Conservation (phyloP, 2,797 vertebrate genomes). For the Eulemur mongoz region DNA sequence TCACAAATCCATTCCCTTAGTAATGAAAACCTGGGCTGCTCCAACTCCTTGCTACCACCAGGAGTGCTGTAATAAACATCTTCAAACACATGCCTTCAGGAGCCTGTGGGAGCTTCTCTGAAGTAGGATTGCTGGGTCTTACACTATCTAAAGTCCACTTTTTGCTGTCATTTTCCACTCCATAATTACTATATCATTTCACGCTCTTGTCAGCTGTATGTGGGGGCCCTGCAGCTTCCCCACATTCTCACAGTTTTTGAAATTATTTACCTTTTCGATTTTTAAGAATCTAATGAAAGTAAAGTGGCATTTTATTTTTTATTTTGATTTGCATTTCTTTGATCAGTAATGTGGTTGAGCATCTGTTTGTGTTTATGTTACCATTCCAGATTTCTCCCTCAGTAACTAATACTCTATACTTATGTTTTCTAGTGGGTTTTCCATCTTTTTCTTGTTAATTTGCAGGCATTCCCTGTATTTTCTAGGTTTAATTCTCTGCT, state of each 20-base stretch:
- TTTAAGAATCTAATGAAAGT: background rate
- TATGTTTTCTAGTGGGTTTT: background rate
- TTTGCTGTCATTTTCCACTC: background rate
- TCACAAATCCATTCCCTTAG: background rate
- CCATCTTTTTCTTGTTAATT: background rate
- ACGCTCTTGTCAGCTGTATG: background rate
- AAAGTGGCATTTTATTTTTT: background rate
- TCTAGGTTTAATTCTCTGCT: background rate
- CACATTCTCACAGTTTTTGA: background rate
- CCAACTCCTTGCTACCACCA: background rate
- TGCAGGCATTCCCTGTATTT: conserved; percentile 3
- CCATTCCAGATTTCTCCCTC: background rate
- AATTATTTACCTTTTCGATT: background rate
- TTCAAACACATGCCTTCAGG: background rate
- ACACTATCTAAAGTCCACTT: background rate
- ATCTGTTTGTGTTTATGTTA: background rate
- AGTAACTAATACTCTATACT: background rate
- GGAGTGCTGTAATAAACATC: background rate
- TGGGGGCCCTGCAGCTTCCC: background rate
- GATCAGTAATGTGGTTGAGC: background rate
- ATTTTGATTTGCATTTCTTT: conserved; percentile 38
- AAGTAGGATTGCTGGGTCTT: background rate
- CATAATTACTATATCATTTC: background rate
- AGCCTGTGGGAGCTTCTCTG: background rate
- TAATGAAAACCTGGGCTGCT: background rate